phyloP scores from a whole-genome alignment of 1,140 invertebrate species.

The Helicorthomorpha holstii region DNA sequence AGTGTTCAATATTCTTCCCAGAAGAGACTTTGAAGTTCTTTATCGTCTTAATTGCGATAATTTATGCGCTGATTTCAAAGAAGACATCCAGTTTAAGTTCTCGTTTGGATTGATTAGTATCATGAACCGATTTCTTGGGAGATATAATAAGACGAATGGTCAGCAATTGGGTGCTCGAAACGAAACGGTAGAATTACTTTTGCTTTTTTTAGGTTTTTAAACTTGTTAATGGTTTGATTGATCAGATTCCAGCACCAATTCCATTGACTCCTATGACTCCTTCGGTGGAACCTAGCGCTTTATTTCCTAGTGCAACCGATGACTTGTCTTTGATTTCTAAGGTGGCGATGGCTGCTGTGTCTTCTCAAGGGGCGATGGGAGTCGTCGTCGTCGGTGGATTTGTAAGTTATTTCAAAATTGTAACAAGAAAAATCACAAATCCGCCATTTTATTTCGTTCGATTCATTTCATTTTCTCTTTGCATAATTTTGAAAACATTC shows the following conservation, averaged over 20 bases:
- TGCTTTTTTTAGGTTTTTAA: background rate
- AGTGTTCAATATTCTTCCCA: constrained; percentile 49
- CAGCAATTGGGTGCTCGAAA: constrained; percentile 5
- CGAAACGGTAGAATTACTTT: constrained; percentile 3
- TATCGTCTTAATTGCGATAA: constrained; percentile 95
- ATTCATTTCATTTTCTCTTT: no score
- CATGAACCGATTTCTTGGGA: constrained; percentile 62
- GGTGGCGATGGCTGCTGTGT: constrained; percentile 52
- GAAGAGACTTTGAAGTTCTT: constrained; percentile 84
- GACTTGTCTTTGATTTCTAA: constrained; percentile 57
- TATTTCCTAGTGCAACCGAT: constrained; percentile 42
- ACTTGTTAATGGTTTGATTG: background rate
- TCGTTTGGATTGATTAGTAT: constrained; percentile 75
- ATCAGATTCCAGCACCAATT: constrained; percentile 8
- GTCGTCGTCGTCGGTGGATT: constrained; percentile 66
- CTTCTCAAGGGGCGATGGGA: constrained; percentile 70
- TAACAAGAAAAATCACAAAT: no score
- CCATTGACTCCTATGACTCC: constrained; percentile 14
- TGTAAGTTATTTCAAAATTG: constrained; percentile 50
- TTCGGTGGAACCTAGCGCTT: constrained; percentile 9
- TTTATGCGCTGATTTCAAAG: constrained; percentile 93
- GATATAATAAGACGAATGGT: background rate
- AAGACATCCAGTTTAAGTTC: constrained; percentile 88
- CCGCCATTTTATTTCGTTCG: no score
- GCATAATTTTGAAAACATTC: no score